Base-by-base conservation (phyloP, 2,113 vertebrate species). In the Edolisoma coerulescens region DNA sequence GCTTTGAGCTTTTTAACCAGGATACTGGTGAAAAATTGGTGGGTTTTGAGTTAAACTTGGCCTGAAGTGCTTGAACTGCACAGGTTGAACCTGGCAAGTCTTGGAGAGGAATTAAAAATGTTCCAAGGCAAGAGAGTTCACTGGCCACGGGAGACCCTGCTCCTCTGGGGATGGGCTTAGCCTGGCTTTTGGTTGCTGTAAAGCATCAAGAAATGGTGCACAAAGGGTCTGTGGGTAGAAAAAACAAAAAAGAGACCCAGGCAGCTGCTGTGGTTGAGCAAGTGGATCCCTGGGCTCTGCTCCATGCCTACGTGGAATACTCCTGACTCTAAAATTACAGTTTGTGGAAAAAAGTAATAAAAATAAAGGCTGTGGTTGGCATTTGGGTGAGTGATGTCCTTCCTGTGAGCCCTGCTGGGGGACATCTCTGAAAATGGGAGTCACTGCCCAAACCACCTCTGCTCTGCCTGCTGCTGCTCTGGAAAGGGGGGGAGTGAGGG, bases 291-390 rank as follows among this genome's bases (percentile, higher is more conserved):
- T 4, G 19, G 49, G 24, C 33, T 74, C 27, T 14, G 24, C 11
- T 59, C 35, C 2, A 1, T 41, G 21, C n/a, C 37, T 13, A 0
- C 0, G 0, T 56, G 42, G 73, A 65, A 37, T 59, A n/a, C 10
- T 69, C 39, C 56, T 45, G 16, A 64, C 24, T 18, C 21, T 28
- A 50, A 71, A 82, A 21, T 35, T 10, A 33, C 0, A 0, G 6
- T 16, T 59, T 52, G 30, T 52, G 74, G 49, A 15, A 35, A 61
- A 24, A 52, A 20, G n/a, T 21, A 39, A 33, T 42, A 54, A 68
- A 81, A 76, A 64, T 10, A 37, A 59, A 69, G 3, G 39, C 35
- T 50, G 16, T 45, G 37, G 26, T 24, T 42, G 35, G 26, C 26
- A 3, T n/a, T 65, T 53, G 63, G 17, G 53, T 69, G 63, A 61